Evolutionary conservation across 2,113 vertebrate species (phyloP).

Genomic region (Mesocricetus auratus): DNA sequence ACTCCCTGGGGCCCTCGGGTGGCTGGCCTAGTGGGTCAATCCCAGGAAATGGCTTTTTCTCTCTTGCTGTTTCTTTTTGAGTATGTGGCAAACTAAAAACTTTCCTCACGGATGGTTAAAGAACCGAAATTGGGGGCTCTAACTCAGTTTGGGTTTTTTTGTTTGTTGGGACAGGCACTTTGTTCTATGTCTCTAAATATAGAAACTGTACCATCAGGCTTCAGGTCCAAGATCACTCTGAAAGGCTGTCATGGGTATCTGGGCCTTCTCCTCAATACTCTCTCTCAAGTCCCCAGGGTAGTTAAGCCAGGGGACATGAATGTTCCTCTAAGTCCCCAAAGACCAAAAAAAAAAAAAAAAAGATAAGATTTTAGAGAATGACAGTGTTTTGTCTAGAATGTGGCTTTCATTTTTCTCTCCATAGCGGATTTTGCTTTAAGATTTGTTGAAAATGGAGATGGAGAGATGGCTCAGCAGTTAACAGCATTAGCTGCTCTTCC

Average conservation of each 20-base stretch:
- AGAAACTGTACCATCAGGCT: neutral
- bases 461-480: neutral
- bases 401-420: neutral
- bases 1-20: rapidly evolving
- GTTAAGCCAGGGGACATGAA: neutral
- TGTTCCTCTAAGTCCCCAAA: neutral
- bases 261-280: too few species aligned
- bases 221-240: neutral
- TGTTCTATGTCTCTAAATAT: conserved; percentile 50
- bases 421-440: neutral
- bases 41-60: conserved; percentile 67
- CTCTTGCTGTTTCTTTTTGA: conserved; percentile 78
- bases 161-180: neutral
- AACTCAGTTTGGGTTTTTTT: conserved; percentile 55
- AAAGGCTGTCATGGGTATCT: rapidly evolving
- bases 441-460: neutral
- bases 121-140: conserved; percentile 48
- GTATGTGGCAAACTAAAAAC: conserved; percentile 64
- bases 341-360: neutral
- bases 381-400: too few species aligned
- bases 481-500: neutral
- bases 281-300: neutral
- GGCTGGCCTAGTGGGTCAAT: neutral
- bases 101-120: conserved; percentile 68
- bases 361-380: neutral